Percentiles rank a stretch among this genome's conserved stretches.
Evolutionary conservation across 2,113 vertebrate genomes (phyloP).

Genomic region (Charina bottae): DNA sequence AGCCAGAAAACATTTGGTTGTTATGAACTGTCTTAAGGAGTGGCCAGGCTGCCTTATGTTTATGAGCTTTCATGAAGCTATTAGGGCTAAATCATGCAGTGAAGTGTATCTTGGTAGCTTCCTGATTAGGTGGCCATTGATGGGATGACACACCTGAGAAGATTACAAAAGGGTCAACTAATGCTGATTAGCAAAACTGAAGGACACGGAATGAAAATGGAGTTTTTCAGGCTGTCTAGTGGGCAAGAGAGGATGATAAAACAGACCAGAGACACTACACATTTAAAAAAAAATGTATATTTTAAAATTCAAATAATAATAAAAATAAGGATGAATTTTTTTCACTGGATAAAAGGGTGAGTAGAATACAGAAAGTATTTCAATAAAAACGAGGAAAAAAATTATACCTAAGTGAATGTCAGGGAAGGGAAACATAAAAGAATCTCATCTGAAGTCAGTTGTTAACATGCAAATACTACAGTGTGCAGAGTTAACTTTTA

Average conservation of each 20-base stretch:
- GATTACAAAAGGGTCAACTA: not conserved
- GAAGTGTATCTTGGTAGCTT: not conserved
- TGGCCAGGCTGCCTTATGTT: not conserved
- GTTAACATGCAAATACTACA: not conserved
- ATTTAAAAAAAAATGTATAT: not conserved
- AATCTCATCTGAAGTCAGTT: not conserved
- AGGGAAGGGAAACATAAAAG: not conserved
- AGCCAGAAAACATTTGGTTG: not conserved
- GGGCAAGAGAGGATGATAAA: not conserved
- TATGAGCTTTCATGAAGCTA: not conserved
- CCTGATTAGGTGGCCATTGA: not conserved
- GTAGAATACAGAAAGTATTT: not conserved
- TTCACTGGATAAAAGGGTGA: not conserved
- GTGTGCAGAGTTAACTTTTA: not conserved
- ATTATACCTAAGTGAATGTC: not conserved
- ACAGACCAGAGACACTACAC: not conserved
- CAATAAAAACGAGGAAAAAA: not conserved
- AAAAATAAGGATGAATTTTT: not conserved
- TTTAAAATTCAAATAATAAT: not conserved
- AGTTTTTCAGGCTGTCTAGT: not conserved
- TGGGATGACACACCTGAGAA: not conserved
- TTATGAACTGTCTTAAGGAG: not conserved
- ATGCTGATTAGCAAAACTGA: not conserved
- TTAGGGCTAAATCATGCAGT: constrained; percentile 8
- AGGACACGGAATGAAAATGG: not conserved